Percentiles rank a stretch among this genome's conserved stretches.
Evolutionary conservation across 2,797 vertebrate species (phyloP).

Genomic region (Lycodopsis pacificus): DNA sequence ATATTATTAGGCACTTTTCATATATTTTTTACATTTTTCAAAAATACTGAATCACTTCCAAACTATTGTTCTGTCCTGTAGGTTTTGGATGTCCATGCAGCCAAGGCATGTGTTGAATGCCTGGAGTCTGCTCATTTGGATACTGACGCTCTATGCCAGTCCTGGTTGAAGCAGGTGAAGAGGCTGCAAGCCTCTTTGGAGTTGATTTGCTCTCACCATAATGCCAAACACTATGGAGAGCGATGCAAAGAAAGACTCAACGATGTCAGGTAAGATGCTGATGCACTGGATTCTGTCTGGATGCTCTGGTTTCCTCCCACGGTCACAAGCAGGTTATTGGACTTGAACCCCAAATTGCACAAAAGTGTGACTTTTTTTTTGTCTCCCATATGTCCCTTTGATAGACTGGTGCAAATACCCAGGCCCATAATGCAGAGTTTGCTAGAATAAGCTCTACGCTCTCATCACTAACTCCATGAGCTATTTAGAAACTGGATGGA

Average conservation of each 20-base stretch:
- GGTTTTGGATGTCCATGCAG: constrained; percentile 57
- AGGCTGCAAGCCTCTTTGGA: constrained; percentile 49
- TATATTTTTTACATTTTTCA: neutral
- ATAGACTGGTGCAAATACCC: neutral
- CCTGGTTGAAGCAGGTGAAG: constrained; percentile 56
- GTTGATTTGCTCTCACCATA: constrained; percentile 40
- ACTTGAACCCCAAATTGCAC: neutral
- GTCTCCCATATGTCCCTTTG: neutral
- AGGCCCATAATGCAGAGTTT: neutral
- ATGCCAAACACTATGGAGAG: constrained; percentile 33
- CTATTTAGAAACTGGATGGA: neutral
- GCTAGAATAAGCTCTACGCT: neutral
- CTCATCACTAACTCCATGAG: neutral
- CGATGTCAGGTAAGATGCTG: constrained; percentile 34
- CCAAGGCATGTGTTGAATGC: constrained; percentile 53
- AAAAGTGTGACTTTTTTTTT: neutral
- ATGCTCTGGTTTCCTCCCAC: neutral
- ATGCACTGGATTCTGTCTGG: neutral
- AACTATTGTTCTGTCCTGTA: constrained; percentile 12
- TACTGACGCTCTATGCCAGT: constrained; percentile 2
- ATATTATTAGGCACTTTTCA: neutral
- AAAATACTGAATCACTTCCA: neutral
- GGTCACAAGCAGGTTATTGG: neutral
- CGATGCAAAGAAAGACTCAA: constrained; percentile 29
- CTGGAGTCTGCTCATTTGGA: constrained; percentile 32